These are phyloP conservation scores for Tachysurus fulvidraco DNA, from an alignment of 2,113 vertebrate species.

Conservation along the genomic window DNA sequence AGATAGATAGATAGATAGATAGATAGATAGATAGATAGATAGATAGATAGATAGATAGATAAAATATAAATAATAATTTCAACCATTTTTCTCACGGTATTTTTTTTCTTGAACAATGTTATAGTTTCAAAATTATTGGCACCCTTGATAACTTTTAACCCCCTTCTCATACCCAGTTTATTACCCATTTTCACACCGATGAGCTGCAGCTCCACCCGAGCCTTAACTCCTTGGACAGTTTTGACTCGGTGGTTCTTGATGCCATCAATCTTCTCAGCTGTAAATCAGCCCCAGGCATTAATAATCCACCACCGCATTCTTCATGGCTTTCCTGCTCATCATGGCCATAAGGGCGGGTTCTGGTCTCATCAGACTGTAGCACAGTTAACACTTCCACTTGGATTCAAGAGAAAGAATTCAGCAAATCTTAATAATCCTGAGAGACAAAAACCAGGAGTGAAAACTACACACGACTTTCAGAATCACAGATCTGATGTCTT, in stretches of 20 bases:
- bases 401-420: neutral
- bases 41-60: neutral
- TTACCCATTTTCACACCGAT: too few species aligned
- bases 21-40: neutral
- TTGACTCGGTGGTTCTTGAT: neutral
- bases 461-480: too few species aligned
- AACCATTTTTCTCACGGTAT: neutral
- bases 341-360: neutral
- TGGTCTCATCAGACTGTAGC: neutral
- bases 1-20: neutral
- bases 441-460: neutral
- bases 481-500: too few species aligned
- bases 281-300: neutral
- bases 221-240: neutral
- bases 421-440: neutral
- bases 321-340: neutral
- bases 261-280: constrained; percentile 10
- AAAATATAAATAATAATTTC: neutral
- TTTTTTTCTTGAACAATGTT: neutral
- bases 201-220: neutral
- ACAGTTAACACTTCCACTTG: neutral
- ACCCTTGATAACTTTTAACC: neutral
- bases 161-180: neutral
- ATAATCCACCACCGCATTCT: neutral
- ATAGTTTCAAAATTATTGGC: neutral